Base-by-base conservation (phyloP, 2,888 invertebrate species). In the Dendrolimus pini region DNA sequence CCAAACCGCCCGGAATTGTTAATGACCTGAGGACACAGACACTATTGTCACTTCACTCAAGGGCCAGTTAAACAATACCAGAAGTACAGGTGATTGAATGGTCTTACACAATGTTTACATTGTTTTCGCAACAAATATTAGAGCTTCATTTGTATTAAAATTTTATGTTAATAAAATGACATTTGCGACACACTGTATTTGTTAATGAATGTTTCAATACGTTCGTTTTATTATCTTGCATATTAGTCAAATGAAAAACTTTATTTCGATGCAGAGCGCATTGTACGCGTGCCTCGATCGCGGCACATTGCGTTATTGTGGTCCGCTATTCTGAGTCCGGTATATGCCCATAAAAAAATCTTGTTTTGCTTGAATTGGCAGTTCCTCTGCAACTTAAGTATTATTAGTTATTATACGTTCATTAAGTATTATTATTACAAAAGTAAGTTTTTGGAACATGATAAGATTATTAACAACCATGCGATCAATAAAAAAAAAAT, bases 1-100 rank as follows among this genome's bases (percentile, higher is more conserved):
- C 86, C 77, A 90, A 75, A 67, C 89, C 88, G 78, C 89, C 88
- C 65, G 89, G 89, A 60, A 89, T 81, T 66, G 88, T 80, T 74
- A 87, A 80, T 65, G 89, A 89, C 89, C 89, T 90, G 75, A 8
- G 59, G 58, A 60, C 12, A 47, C 12, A 47, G 3, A 7, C 12
- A 47, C 12, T 47, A 47, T 12, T 47, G 47, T 47, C 47, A 47
- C 47, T 47, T 47, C 47, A 47, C 47, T 47, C 12, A 30, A 30
- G 30, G 30, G 3, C 30, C 30, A 30, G 3, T 30, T 30, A 30
- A 30, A 30, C 30, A 30, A 30, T 30, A 6, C 30, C 30, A 30
- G 30, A 30, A 30, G 30, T 30, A 30, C 30, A 30, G 30, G 30
- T 30, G 30, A 30, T 30, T 30, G 6, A 30, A 30, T 30, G 30